These are phyloP conservation scores for Dorcus hopei DNA, from an alignment of 2,888 invertebrate species.

Conservation along the genomic window DNA sequence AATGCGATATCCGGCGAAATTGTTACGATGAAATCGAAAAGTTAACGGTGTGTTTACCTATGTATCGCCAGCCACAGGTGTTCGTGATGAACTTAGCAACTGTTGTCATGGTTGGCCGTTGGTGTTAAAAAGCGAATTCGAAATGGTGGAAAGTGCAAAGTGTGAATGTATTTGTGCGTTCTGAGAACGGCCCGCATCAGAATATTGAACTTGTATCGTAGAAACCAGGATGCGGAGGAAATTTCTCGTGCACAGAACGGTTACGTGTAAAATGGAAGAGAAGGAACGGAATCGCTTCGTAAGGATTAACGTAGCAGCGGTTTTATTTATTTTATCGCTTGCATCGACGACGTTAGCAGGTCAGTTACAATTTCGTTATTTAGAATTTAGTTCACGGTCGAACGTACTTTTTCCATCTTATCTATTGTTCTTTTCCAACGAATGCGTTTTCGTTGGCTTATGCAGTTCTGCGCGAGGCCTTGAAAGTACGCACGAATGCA, in stretches of 20 bases:
- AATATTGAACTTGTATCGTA: too few relatives aligned
- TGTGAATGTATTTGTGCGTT: neutral
- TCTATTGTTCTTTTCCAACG: too few relatives aligned
- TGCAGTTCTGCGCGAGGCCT: too few relatives aligned
- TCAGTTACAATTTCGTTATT: too few relatives aligned
- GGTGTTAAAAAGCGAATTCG: neutral
- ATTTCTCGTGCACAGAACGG: neutral
- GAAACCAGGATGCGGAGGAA: too few relatives aligned
- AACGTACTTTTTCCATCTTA: too few relatives aligned
- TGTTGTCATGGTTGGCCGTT: neutral
- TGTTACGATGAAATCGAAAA: slow-evolving; percentile 14
- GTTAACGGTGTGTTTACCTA: slow-evolving; percentile 24
- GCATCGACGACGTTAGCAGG: too few relatives aligned
- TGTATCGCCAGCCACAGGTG: slow-evolving; percentile 27
- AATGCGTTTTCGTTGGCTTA: too few relatives aligned
- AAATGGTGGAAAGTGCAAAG: neutral
- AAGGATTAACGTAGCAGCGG: neutral
- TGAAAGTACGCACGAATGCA: too few relatives aligned
- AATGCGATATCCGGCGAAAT: neutral
- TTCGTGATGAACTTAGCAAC: slow-evolving; percentile 11
- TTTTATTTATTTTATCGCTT: too few relatives aligned
- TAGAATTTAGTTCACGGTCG: too few relatives aligned
- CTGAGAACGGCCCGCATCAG: too few relatives aligned
- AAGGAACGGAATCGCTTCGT: neutral
- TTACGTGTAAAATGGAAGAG: neutral